Conservation (phyloP, 2,888 invertebrate species). For the Folsomia candida region DNA sequence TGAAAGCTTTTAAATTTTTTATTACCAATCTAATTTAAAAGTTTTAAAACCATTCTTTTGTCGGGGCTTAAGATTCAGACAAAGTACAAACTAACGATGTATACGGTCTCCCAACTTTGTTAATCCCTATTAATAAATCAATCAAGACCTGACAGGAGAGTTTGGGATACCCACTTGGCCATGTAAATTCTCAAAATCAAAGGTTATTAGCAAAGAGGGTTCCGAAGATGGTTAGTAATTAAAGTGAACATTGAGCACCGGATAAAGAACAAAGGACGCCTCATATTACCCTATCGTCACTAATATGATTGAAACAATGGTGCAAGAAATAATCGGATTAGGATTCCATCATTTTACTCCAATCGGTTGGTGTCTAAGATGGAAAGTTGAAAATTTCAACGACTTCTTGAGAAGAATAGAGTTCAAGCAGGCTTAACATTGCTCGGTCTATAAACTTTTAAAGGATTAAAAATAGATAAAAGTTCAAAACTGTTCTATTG, state of each 20-base stretch:
- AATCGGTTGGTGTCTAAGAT: background rate
- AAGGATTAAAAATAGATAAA: conserved; percentile 12
- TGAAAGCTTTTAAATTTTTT: background rate
- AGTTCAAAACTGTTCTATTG: background rate
- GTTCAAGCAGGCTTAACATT: conserved; percentile 17
- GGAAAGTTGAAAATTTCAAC: conserved; percentile 3
- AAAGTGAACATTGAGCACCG: background rate
- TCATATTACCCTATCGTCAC: background rate
- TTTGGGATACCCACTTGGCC: background rate
- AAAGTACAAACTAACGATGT: background rate
- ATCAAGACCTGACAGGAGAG: background rate
- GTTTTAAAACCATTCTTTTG: background rate
- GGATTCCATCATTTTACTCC: background rate
- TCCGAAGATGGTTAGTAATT: background rate
- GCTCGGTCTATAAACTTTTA: background rate
- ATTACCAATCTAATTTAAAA: background rate
- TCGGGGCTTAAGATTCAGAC: background rate
- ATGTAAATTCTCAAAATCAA: background rate
- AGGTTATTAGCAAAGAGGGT: background rate
- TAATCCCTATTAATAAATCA: conserved; percentile 5
- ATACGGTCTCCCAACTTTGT: background rate
- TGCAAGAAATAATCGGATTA: conserved; percentile 12
- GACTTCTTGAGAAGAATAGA: background rate
- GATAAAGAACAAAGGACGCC: background rate
- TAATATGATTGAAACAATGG: background rate